phyloP scores from a whole-genome alignment of 2,113 vertebrate species.

The Drymodes brunneopygia region DNA sequence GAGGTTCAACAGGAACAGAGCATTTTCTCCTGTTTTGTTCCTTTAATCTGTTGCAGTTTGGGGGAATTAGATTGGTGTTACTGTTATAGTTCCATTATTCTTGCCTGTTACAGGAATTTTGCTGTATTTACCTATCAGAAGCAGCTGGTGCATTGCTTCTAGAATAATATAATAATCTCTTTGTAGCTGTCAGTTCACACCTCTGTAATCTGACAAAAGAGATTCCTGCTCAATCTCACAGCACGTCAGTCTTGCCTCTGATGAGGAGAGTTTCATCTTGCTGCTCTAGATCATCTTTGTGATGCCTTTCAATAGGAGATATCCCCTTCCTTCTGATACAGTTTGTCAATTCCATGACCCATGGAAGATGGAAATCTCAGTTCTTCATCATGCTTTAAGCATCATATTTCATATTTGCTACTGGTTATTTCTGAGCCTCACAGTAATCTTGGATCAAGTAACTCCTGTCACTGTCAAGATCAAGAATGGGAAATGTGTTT shows the following conservation, averaged over 20 bases:
- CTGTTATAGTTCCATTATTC: background rate
- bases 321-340: background rate
- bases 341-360: background rate
- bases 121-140: background rate
- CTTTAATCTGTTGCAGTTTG: background rate
- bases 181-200: constrained; percentile 9
- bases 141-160: background rate
- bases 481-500: background rate
- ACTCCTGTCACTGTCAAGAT: background rate
- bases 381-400: background rate
- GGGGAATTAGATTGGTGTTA: background rate
- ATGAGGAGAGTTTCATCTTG: background rate
- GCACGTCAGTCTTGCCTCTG: background rate
- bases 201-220: constrained; percentile 20
- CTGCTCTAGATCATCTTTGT: background rate
- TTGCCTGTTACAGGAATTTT: background rate
- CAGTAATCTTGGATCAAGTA: background rate
- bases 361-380: background rate
- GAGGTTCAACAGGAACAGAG: background rate
- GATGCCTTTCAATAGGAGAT: background rate
- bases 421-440: background rate
- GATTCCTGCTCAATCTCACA: background rate
- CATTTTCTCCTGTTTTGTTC: background rate
- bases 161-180: background rate
- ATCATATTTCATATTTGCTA: background rate